Conservation (phyloP, 1,140 invertebrate genomes). For the Psilanteris sp. region DNA sequence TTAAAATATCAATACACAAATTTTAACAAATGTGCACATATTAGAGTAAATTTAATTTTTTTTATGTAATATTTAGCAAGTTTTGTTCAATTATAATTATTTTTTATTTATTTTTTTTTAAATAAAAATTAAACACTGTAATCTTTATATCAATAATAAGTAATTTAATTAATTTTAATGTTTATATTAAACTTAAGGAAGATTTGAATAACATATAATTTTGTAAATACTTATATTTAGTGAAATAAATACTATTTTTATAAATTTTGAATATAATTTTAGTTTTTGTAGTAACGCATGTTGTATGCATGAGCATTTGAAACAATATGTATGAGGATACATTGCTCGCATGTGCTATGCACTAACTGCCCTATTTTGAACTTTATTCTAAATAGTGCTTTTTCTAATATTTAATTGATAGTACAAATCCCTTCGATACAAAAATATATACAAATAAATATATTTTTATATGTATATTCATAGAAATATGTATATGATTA, state of each 20-base stretch:
- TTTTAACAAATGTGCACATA: too few species aligned
- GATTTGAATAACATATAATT: background rate
- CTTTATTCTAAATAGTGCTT: constrained; percentile 62
- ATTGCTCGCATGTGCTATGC: constrained; percentile 76
- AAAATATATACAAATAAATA: background rate
- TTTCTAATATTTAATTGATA: constrained; percentile 31
- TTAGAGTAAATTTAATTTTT: too few species aligned
- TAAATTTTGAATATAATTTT: constrained; percentile 49
- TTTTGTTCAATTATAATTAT: too few species aligned
- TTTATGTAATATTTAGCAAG: too few species aligned
- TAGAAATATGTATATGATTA: background rate
- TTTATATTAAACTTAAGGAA: too few species aligned
- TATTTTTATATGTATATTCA: background rate
- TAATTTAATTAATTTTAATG: too few species aligned
- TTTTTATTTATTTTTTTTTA: too few species aligned
- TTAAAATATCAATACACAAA: too few species aligned
- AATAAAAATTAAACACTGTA: too few species aligned
- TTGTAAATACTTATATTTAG: constrained; percentile 11
- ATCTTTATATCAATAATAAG: too few species aligned
- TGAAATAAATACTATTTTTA: background rate
- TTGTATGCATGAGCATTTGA: constrained; percentile 74
- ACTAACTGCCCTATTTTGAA: constrained; percentile 71
- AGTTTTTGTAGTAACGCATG: constrained; percentile 73
- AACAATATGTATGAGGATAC: constrained; percentile 64
- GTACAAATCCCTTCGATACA: constrained; percentile 15